A percentile compares a stretch with the other conserved stretches of the same genome.
Evolutionary conservation across 2,888 invertebrate species (phyloP).

Genomic region (Isoperla grammatica): DNA sequence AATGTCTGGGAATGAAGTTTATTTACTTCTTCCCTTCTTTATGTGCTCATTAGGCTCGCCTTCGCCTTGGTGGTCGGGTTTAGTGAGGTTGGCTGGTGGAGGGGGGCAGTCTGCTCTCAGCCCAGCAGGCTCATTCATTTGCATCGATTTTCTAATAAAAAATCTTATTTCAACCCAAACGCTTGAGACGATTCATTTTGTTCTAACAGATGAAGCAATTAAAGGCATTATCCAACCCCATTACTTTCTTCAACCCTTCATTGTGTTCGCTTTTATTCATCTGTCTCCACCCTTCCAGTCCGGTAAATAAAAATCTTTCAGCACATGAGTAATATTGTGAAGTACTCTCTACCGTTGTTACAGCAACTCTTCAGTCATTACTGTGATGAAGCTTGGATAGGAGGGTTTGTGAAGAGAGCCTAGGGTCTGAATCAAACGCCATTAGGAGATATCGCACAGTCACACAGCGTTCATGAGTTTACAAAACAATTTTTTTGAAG

Average conservation of each 20-base stretch:
- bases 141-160: constrained; percentile 17
- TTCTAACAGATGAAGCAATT: constrained; percentile 11
- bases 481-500: too few relatives aligned
- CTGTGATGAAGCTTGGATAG: constrained; percentile 9
- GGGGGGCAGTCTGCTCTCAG: background rate
- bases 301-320: background rate
- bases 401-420: too few relatives aligned
- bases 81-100: background rate
- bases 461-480: too few relatives aligned
- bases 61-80: background rate
- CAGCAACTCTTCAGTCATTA: background rate
- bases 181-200: background rate
- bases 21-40: constrained; percentile 17
- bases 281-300: background rate
- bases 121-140: constrained; percentile 16
- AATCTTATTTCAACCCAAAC: constrained; percentile 7
- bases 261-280: constrained; percentile 2
- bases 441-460: too few relatives aligned
- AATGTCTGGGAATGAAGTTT: constrained; percentile 16
- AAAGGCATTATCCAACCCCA: constrained; percentile 16
- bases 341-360: background rate
- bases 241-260: constrained; percentile 8
- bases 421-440: too few relatives aligned
- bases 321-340: constrained; percentile 6
- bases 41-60: constrained; percentile 14